Evolutionary conservation across 2,888 invertebrate species (phyloP).

Genomic region (Zaprionus obscuricornis): DNA sequence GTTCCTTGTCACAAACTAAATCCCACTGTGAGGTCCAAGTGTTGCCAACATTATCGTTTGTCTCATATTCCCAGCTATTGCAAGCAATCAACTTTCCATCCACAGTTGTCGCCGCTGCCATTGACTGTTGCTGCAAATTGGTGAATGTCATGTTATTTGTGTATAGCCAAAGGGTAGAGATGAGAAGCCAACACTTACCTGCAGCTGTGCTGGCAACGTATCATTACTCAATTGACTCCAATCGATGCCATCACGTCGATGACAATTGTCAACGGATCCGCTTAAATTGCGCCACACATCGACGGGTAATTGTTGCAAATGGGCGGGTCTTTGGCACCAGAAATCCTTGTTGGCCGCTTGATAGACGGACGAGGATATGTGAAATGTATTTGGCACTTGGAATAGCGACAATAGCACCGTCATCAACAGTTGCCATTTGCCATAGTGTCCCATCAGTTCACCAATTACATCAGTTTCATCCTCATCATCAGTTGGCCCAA

Average conservation of each 20-base stretch:
- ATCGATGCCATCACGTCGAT: slow-evolving; percentile 85
- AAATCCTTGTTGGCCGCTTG: slow-evolving; percentile 87
- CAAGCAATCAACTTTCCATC: slow-evolving; percentile 84
- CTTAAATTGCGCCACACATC: slow-evolving; percentile 88
- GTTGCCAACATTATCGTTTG: slow-evolving; percentile 84
- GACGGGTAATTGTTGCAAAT: slow-evolving; percentile 85
- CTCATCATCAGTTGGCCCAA: slow-evolving; percentile 61
- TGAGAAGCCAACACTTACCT: slow-evolving; percentile 53
- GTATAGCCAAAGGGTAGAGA: too few species aligned
- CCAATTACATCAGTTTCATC: slow-evolving; percentile 88
- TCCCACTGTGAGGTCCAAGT: slow-evolving; percentile 91
- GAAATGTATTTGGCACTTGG: slow-evolving; percentile 92
- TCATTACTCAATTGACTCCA: slow-evolving; percentile 73
- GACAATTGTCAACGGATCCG: slow-evolving; percentile 86
- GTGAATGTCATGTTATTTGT: too few species aligned
- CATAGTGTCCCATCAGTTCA: slow-evolving; percentile 89
- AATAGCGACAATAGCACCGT: slow-evolving; percentile 90
- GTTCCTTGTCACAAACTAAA: slow-evolving; percentile 89
- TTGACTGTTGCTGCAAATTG: slow-evolving; percentile 44
- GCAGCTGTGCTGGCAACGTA: slow-evolving; percentile 47
- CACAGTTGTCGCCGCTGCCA: slow-evolving; percentile 14
- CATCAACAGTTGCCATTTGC: slow-evolving; percentile 90
- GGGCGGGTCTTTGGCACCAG: slow-evolving; percentile 88
- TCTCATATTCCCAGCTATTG: slow-evolving; percentile 86
- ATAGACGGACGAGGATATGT: slow-evolving; percentile 90